A percentile compares a stretch with the other conserved stretches of the same genome.
Conservation (phyloP, 2,797 vertebrate species). For the Chrysocyon brachyurus region DNA sequence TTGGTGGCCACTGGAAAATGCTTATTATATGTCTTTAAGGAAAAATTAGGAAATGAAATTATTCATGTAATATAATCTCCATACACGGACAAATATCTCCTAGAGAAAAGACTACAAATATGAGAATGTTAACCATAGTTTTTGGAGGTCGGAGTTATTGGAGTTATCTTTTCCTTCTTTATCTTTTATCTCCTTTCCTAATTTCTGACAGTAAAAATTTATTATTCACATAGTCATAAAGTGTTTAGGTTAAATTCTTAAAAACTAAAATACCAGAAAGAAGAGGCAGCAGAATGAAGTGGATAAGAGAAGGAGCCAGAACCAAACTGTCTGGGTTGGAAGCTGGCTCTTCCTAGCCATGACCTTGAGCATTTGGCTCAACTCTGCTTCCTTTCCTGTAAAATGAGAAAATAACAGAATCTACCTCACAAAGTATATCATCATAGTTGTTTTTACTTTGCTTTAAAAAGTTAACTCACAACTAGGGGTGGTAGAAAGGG, state of each 20-base stretch:
- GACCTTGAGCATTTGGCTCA: neutral
- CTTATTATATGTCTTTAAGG: neutral
- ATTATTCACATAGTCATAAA: conserved; percentile 21
- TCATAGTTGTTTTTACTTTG: neutral
- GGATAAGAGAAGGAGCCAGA: neutral
- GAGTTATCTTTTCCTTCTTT: neutral
- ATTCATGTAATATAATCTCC: neutral
- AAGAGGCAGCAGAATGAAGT: neutral
- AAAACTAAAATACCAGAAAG: neutral
- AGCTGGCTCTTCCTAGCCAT: neutral
- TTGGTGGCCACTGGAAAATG: neutral
- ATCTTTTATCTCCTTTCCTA: neutral
- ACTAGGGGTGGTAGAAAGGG: no score
- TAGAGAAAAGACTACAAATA: neutral
- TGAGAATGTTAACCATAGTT: neutral
- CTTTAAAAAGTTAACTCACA: neutral
- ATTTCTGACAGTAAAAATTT: neutral
- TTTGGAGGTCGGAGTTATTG: neutral
- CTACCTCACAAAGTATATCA: neutral
- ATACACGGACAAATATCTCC: neutral
- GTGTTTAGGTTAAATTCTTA: conserved; percentile 11
- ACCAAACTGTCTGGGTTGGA: neutral
- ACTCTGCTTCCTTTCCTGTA: neutral
- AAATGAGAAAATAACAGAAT: neutral
- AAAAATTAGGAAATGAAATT: neutral